Percentiles rank a stretch among this genome's conserved stretches.
Conservation (phyloP, 2,113 vertebrate genomes). For the Corythornis vintsioides region DNA sequence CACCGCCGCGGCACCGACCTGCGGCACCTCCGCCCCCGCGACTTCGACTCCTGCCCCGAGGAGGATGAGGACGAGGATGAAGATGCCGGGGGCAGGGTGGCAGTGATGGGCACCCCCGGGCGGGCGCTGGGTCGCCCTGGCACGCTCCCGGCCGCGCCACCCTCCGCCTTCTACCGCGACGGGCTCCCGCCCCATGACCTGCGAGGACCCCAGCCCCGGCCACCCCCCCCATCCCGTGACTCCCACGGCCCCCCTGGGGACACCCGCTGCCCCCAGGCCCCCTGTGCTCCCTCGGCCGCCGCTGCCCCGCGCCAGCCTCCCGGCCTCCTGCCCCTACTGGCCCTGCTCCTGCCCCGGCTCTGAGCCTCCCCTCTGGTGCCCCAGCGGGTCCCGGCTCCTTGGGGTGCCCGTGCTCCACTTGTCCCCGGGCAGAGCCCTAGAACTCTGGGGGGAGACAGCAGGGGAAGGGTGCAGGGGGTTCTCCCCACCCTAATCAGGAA, state of each 20-base stretch:
- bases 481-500: neutral
- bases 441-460: neutral
- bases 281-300: neutral
- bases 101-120: conserved; percentile 49
- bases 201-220: conserved; percentile 67
- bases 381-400: neutral
- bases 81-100: conserved; percentile 79
- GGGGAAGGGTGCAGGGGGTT: neutral
- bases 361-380: neutral
- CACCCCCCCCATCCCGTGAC: neutral
- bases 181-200: conserved; percentile 46
- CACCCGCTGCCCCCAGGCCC: neutral
- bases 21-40: conserved; percentile 84
- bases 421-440: neutral
- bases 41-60: conserved; percentile 79
- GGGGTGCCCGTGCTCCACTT: neutral
- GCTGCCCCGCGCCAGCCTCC: neutral
- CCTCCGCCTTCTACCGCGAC: conserved; percentile 61
- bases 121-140: conserved; percentile 54
- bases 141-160: conserved; percentile 10
- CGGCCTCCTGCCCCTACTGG: neutral
- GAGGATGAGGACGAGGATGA: conserved; percentile 76
- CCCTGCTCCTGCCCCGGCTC: neutral
- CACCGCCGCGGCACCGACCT: conserved; percentile 87
- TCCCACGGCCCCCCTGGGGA: neutral